phyloP scores from a whole-genome alignment of 35 echinoderm and acorn worm genomes.

The Stichopus chloronotus region DNA sequence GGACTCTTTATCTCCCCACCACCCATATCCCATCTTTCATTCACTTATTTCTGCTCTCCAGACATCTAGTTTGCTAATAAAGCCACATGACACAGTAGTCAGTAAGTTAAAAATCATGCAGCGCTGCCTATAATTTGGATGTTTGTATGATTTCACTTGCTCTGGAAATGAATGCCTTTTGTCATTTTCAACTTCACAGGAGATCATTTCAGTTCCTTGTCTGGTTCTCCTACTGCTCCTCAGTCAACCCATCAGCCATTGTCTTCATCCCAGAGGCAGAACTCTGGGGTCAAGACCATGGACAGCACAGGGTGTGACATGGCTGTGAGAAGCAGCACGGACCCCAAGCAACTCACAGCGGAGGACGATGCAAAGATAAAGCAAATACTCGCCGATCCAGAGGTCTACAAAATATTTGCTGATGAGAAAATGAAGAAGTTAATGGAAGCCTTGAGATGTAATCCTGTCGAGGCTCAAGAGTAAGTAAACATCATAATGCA shows the following conservation, averaged over 20 bases:
- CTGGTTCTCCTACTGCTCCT: slow-evolving; percentile 1
- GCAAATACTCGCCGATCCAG: slow-evolving; percentile 78
- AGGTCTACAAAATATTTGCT: slow-evolving; percentile 64
- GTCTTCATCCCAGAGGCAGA: background rate
- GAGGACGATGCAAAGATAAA: slow-evolving; percentile 81
- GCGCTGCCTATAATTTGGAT: too few relatives aligned
- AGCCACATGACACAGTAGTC: too few relatives aligned
- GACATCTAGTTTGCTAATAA: too few relatives aligned
- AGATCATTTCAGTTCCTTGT: slow-evolving; percentile 43
- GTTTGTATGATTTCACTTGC: too few relatives aligned
- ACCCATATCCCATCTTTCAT: too few relatives aligned
- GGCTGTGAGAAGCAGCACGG: slow-evolving; percentile 73
- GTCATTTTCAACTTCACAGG: slow-evolving; percentile 18
- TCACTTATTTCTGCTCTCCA: too few relatives aligned
- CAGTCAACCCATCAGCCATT: background rate
- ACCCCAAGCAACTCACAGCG: slow-evolving; percentile 76
- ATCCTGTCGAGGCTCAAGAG: slow-evolving; percentile 86
- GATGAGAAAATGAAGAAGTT: slow-evolving; percentile 70
- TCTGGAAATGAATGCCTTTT: too few relatives aligned
- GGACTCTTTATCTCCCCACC: too few relatives aligned
- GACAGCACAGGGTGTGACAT: slow-evolving; percentile 57
- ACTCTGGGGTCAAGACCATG: slow-evolving; percentile 30
- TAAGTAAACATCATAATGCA: slow-evolving; percentile 14
- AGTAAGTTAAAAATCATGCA: too few relatives aligned
- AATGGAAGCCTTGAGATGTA: slow-evolving; percentile 68